Evolutionary conservation across 1,140 invertebrate genomes (phyloP).

Genomic region (Harpegnathos saltator): DNA sequence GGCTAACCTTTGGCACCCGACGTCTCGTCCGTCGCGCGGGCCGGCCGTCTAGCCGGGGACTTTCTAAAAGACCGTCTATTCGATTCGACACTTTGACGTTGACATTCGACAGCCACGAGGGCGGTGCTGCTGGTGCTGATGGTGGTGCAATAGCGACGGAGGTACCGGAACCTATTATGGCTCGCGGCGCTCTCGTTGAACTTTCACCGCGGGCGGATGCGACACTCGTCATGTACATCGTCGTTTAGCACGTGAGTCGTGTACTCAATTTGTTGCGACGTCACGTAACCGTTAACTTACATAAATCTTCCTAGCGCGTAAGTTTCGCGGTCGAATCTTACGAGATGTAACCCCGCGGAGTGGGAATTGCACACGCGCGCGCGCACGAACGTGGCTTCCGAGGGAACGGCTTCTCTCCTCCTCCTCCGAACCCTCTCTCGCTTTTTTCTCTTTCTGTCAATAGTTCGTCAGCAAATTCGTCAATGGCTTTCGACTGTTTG

Average conservation of each 20-base stretch:
- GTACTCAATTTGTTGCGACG: constrained; percentile 55
- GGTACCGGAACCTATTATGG: constrained; percentile 56
- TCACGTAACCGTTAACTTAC: constrained; percentile 52
- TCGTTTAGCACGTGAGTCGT: constrained; percentile 49
- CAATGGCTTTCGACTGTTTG: too few relatives aligned
- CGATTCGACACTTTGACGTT: constrained; percentile 14
- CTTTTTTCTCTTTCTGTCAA: too few relatives aligned
- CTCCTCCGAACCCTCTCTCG: too few relatives aligned
- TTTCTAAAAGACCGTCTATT: constrained; percentile 40
- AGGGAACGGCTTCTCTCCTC: background rate
- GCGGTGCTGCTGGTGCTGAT: background rate
- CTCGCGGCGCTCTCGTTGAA: constrained; percentile 56
- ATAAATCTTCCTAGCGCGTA: constrained; percentile 39
- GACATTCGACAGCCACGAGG: constrained; percentile 4
- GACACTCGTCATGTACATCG: constrained; percentile 33
- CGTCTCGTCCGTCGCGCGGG: background rate
- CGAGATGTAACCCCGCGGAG: constrained; percentile 36
- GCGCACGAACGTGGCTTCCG: background rate
- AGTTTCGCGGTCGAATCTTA: constrained; percentile 33
- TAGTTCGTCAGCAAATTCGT: too few relatives aligned
- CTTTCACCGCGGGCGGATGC: constrained; percentile 59
- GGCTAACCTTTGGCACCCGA: constrained; percentile 1
- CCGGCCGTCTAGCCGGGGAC: constrained; percentile 14
- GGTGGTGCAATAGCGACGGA: background rate
- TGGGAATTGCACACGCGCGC: constrained; percentile 8